phyloP scores from a whole-genome alignment of 35 echinoderm and acorn worm species.

The Apostichopus parvimensis region DNA sequence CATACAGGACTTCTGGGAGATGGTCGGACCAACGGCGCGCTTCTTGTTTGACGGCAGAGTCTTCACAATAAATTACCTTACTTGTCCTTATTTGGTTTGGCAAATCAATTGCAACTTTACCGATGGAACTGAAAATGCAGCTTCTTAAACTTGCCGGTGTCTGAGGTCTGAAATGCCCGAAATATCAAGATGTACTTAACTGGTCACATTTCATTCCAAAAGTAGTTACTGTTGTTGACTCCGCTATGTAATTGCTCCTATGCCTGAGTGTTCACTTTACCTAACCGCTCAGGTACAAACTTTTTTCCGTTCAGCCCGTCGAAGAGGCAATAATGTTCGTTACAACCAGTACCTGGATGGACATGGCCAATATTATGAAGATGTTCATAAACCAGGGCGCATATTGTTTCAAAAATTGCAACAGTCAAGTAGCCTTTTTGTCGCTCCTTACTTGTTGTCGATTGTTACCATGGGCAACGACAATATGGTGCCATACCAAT shows the following conservation, averaged over 20 bases:
- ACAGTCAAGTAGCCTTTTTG: not conserved
- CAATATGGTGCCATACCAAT: constrained; percentile 7
- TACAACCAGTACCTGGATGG: not conserved
- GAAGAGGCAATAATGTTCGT: constrained; percentile 12
- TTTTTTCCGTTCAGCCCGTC: constrained; percentile 9
- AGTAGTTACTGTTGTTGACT: constrained; percentile 2
- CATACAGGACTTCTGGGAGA: too few relatives aligned
- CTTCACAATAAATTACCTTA: not conserved
- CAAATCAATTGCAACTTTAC: not conserved
- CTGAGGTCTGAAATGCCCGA: not conserved
- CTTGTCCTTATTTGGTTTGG: not conserved
- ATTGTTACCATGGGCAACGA: not conserved
- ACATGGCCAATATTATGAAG: not conserved
- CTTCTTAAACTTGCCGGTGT: not conserved
- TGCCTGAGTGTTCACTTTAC: constrained; percentile 26
- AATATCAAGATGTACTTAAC: constrained; percentile 38
- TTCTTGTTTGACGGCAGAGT: too few relatives aligned
- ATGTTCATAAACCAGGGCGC: constrained; percentile 5
- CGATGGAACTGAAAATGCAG: not conserved
- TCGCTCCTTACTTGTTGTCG: not conserved
- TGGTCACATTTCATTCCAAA: constrained; percentile 11
- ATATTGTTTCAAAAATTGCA: not conserved
- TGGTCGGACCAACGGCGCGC: too few relatives aligned
- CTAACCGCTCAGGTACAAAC: constrained; percentile 12
- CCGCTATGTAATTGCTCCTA: constrained; percentile 29